Evolutionary conservation across 2,888 invertebrate species (phyloP).

Genomic region (Malacosoma neustria): DNA sequence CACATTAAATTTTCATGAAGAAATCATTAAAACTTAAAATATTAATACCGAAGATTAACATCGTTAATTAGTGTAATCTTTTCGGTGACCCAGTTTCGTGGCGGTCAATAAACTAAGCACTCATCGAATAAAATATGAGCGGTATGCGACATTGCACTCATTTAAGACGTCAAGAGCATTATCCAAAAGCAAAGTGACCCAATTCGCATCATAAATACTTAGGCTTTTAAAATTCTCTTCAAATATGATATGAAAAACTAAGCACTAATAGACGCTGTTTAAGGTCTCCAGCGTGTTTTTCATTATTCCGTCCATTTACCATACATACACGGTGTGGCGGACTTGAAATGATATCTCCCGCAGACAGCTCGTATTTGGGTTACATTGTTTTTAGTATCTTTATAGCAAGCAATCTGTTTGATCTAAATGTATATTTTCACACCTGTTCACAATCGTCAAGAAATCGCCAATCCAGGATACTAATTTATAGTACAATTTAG

Average conservation of each 20-base stretch:
- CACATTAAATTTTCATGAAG: conserved; percentile 6
- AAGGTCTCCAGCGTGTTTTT: too few species aligned
- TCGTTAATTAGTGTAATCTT: conserved; percentile 3
- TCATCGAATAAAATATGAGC: not conserved
- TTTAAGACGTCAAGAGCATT: not conserved
- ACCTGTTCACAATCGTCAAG: conserved; percentile 14
- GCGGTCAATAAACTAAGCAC: not conserved
- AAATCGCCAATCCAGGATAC: too few species aligned
- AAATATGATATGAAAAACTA: too few species aligned
- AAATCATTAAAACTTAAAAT: too few species aligned
- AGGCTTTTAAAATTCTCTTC: too few species aligned
- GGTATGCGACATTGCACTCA: not conserved
- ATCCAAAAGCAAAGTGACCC: not conserved
- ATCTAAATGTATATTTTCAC: conserved; percentile 26
- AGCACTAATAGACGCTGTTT: too few species aligned
- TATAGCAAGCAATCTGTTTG: conserved; percentile 25
- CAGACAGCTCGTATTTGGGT: conserved; percentile 44
- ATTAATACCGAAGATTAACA: conserved; percentile 1
- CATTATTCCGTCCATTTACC: too few species aligned
- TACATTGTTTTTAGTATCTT: conserved; percentile 25
- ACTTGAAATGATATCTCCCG: conserved; percentile 39
- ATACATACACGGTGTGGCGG: too few species aligned
- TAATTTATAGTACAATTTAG: too few species aligned
- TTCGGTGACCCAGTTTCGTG: conserved; percentile 6
- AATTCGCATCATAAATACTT: too few species aligned